Percentiles rank a stretch among this genome's conserved stretches.
phyloP scores from a whole-genome alignment of 2,888 invertebrate species.

The Xylota segnis region DNA sequence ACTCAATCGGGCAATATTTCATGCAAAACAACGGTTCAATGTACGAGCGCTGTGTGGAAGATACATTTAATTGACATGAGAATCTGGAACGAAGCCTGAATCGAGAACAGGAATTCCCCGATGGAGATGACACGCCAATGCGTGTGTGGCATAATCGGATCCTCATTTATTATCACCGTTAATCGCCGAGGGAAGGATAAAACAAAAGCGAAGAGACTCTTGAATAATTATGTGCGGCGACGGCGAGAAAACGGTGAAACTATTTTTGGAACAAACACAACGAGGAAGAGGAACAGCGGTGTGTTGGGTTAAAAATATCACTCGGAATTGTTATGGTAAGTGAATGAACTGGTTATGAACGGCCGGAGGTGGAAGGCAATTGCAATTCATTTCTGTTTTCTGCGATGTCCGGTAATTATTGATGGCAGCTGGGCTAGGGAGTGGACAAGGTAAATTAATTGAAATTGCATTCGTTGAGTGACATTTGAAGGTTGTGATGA shows the following conservation, averaged over 20 bases:
- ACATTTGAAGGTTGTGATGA: not conserved
- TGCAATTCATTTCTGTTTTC: not conserved
- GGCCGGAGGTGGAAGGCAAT: not conserved
- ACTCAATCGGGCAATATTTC: not conserved
- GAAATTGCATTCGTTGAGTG: not conserved
- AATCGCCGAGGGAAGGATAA: not conserved
- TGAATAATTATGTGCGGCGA: conserved; percentile 5
- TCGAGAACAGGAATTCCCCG: conserved; percentile 4
- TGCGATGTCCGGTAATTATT: not conserved
- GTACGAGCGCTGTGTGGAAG: not conserved
- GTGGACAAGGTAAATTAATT: not conserved
- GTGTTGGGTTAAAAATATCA: conserved; percentile 5
- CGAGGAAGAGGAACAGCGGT: not conserved
- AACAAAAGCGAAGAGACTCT: conserved; percentile 5
- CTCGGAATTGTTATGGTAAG: not conserved
- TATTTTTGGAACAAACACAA: conserved; percentile 20
- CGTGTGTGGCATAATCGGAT: conserved; percentile 6
- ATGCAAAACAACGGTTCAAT: not conserved
- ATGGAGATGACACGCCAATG: not conserved
- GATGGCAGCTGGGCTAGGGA: not conserved
- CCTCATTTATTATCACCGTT: not conserved
- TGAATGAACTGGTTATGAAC: conserved; percentile 12
- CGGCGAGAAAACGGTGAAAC: not conserved
- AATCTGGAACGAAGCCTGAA: conserved; percentile 8
- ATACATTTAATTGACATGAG: not conserved